Conservation (phyloP, 1,140 invertebrate genomes). For the Scaptomyza hsui region DNA sequence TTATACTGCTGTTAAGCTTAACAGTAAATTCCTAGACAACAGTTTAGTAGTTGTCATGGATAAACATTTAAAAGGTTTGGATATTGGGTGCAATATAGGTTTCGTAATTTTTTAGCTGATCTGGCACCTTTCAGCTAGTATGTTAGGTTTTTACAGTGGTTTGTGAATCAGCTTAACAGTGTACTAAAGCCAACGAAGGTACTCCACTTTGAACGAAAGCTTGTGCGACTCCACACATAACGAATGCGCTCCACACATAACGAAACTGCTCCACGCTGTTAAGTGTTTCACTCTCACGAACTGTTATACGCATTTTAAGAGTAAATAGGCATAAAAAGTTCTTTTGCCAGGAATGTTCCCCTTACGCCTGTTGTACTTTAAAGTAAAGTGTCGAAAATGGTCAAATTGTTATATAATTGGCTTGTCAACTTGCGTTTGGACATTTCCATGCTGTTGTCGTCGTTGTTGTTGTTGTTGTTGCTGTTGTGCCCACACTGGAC, state of each 20-base stretch:
- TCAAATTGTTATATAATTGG: conserved; percentile 36
- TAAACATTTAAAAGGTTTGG: too few relatives aligned
- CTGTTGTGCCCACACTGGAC: background rate
- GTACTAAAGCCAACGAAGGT: background rate
- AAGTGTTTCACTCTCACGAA: background rate
- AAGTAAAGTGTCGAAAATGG: conserved; percentile 11
- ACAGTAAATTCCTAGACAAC: too few relatives aligned
- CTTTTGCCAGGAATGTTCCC: background rate
- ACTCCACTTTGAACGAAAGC: background rate
- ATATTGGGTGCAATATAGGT: too few relatives aligned
- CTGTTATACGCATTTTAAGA: conserved; percentile 19
- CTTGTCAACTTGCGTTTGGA: conserved; percentile 24
- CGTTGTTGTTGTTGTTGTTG: background rate
- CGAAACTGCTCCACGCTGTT: background rate
- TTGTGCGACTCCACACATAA: background rate
- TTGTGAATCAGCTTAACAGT: background rate
- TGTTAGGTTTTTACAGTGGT: background rate
- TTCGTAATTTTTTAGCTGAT: too few relatives aligned
- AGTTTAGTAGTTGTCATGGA: too few relatives aligned
- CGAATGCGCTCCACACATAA: background rate
- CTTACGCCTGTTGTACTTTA: background rate
- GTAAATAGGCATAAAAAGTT: conserved; percentile 13
- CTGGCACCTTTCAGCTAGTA: too few relatives aligned
- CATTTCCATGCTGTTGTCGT: background rate
- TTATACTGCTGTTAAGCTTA: too few relatives aligned